A percentile compares a stretch with the other conserved stretches of the same genome.
These are phyloP conservation scores for Brachionus paranguensis DNA, from an alignment of 1,140 invertebrate species.

Conservation along the genomic window DNA sequence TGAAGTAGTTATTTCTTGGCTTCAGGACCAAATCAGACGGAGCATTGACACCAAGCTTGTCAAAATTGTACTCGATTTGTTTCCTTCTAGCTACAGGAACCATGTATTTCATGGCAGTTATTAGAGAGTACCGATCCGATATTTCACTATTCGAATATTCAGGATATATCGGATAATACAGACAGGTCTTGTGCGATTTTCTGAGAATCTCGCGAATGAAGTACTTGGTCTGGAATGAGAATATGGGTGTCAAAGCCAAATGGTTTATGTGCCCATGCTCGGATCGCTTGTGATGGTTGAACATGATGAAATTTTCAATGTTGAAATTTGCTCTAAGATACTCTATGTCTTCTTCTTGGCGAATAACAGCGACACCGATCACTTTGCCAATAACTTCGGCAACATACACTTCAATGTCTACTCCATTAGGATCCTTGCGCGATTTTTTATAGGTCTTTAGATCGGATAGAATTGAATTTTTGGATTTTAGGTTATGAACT, in stretches of 20 bases:
- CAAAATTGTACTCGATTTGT: constrained; percentile 51
- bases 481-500: constrained; percentile 42
- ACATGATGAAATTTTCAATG: constrained; percentile 59
- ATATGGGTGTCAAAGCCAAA: constrained; percentile 60
- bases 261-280: constrained; percentile 58
- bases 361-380: constrained; percentile 52
- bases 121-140: constrained; percentile 49
- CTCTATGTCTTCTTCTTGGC: constrained; percentile 56
- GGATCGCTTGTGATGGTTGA: constrained; percentile 49
- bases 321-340: constrained; percentile 58
- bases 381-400: constrained; percentile 54
- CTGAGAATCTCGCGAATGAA: constrained; percentile 50
- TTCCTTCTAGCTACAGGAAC: constrained; percentile 52
- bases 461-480: constrained; percentile 44
- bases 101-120: constrained; percentile 50
- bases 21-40: constrained; percentile 52
- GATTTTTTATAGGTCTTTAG: constrained; percentile 42
- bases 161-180: constrained; percentile 55
- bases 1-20: not conserved
- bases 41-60: constrained; percentile 50
- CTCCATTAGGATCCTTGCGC: constrained; percentile 45
- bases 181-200: constrained; percentile 50
- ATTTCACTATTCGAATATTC: constrained; percentile 40
- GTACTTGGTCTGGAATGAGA: constrained; percentile 57
- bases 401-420: constrained; percentile 54